Evolutionary conservation across 2,888 invertebrate species (phyloP), one percentile per base, ranked within the genome.

Genomic region (Ectobius pallidus): DNA sequence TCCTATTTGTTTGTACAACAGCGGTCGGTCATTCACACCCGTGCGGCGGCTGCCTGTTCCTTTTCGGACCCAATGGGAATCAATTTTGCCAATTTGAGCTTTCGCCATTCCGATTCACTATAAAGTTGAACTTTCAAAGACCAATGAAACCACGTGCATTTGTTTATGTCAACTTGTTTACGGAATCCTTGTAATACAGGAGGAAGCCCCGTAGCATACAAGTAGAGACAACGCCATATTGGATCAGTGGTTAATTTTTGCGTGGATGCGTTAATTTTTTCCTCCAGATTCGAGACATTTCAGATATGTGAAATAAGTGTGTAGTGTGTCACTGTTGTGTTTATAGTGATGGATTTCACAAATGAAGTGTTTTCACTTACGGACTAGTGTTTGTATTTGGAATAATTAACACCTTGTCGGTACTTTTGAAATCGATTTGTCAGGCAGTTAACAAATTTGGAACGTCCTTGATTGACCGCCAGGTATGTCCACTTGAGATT

Each of bases 181-280:
- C 72, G 75, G 74, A 75, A 75, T 74, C 76, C 75, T 70, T 77
- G 77, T 75, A 70, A 71, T 73, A 70, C 70, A 72, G 63, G 72
- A 74, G 77, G 76, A 77, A 76, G 74, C 77, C 77, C 77, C 77
- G 77, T 77, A 77, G 77, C 74, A 70, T 49, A 72, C 70, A 73
- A 75, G 72, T 74, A 70, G 75, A 74, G 74, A 84, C 84, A 85
- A 85, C 85, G 85, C 87, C 87, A 87, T 87, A 85, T 84, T 86
- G 86, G 85, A 86, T 86, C 86, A 85, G 85, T 86, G 85, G 85
- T 86, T 85, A 85, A 85, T 86, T 86, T 85, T 84, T 84, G 84
- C 82, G 81, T 82, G 83, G 82, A 82, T 69, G 83, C 78, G 79
- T 79, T 79, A 80, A 80, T 80, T 81, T 79, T 79, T 80, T 78